Evolutionary conservation across 1,140 invertebrate genomes (phyloP), one percentile per base, ranked within the genome.

Genomic region (Sinonovacula constricta): DNA sequence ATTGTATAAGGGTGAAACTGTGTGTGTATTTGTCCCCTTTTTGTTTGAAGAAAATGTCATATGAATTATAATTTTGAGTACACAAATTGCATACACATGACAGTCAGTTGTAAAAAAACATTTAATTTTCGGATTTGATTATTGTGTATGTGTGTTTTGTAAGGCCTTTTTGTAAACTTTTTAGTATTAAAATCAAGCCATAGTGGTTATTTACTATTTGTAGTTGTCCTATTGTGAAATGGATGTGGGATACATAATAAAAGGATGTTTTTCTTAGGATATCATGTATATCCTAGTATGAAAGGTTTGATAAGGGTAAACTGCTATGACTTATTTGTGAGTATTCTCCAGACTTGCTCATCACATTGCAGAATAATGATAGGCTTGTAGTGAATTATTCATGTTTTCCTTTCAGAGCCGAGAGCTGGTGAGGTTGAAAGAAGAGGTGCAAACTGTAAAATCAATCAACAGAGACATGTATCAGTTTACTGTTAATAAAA

Each of bases 401-500:
- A n/a, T 56, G 56, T 24, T 7, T n/a, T 34, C 30, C 57, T 54
- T 68, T 70, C 56, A 62, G 26, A 72, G 51, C 30, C 63, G 54
- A 2, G 57, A 90, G 75, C 76, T 89, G 18, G 78, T 79, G 39
- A 83, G 89, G 63, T 79, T 88, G 36, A 83, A 81, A 28, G 76
- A 83, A 2, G 91, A 93, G 87, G 86, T 93, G n/a, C 63, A 89
- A 7, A 86, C 78, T 31, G 81, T 93, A 14, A 92, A 92, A 81
- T 87, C 83, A 49, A 88, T 91, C 14, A 94, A 94, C 82, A 77
- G 87, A 14, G 85, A 91, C 30, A 70, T 94, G 18, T 93, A 91
- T 84, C 82, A 90, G 34, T 92, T 91, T 83, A 85, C 90, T n/a
- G 88, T 92, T 2, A 91, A 91, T 60, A 62, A 78, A 56, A 82